Evolutionary conservation across 2,797 vertebrate genomes (phyloP).

Genomic region (Semotilus atromaculatus): DNA sequence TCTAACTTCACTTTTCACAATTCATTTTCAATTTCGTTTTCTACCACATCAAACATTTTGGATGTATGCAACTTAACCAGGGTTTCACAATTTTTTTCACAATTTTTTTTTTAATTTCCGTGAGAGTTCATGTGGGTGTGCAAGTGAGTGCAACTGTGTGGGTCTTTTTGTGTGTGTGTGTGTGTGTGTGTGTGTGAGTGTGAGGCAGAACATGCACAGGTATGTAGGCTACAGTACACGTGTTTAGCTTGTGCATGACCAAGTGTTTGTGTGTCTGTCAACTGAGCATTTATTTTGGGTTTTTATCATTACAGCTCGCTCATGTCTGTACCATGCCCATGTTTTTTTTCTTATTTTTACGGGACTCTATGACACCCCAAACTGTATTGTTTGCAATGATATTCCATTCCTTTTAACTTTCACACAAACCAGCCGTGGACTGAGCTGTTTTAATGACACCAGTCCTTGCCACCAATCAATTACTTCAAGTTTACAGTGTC

Average conservation of each 20-base stretch:
- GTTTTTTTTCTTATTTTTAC: conserved; percentile 71
- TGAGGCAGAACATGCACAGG: conserved; percentile 34
- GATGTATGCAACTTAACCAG: conserved; percentile 78
- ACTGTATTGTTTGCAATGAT: conserved; percentile 76
- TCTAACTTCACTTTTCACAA: conserved; percentile 67
- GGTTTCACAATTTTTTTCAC: conserved; percentile 75
- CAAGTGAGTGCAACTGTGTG: conserved; percentile 14
- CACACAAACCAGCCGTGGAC: conserved; percentile 74
- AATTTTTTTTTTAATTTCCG: conserved; percentile 36
- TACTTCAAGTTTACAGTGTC: conserved; percentile 65
- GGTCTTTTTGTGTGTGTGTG: conserved; percentile 39
- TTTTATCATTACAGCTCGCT: conserved; percentile 73
- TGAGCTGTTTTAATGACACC: conserved; percentile 68
- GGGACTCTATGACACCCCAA: conserved; percentile 69
- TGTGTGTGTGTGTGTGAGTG: conserved; percentile 58
- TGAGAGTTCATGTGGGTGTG: conserved; percentile 37
- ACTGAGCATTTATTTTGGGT: conserved; percentile 70
- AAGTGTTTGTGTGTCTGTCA: conserved; percentile 33
- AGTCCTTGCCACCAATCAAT: conserved; percentile 65
- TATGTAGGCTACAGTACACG: conserved; percentile 46
- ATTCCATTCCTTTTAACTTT: conserved; percentile 66
- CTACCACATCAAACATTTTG: conserved; percentile 74
- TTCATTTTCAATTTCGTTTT: conserved; percentile 71
- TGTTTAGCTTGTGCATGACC: background rate
- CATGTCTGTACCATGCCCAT: conserved; percentile 70